Base-by-base conservation (phyloP, 2,797 vertebrate genomes). In the Microcaecilia unicolor region DNA sequence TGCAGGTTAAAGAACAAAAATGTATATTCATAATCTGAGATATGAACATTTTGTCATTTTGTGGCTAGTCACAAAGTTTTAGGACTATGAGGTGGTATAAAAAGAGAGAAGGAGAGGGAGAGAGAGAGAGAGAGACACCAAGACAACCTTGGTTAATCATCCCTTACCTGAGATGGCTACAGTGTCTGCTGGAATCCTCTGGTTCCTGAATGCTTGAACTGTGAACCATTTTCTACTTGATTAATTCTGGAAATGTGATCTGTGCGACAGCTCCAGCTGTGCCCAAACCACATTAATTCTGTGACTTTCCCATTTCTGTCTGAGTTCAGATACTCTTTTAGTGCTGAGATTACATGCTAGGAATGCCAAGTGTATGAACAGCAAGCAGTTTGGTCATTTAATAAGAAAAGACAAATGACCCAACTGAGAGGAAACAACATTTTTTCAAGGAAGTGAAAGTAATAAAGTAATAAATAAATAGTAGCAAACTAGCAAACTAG, bases 151-250 rank as follows among this genome's bases (percentile, higher is more conserved):
- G 24, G 34, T 25, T 13, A 14, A 22, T 8, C 17, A 5, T 21
- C 25, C 15, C 8, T 19, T 14, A 20, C 10, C 7, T 17, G 5
- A 17, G 21, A 12, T 15, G 15, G 2, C 22, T 37, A 18, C 9
- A 13, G 10, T 21, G 18, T 23, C 8, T 41, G 17, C 22, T 10
- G n/a, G 6, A 16, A 14, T 27, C 34, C 24, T 18, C 17, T 2
- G 25, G 35, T 25, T 0, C 0, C 25, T 34, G 45, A 1, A 8
- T 65, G 53, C 55, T 48, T 28, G 37, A 44, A 55, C 48, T 4
- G 2, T 37, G 48, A 51, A 49, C 56, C 56, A 46, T 76, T 77
- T 76, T 77, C 61, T 75, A 55, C 70, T 50, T 43, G 34, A 37
- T 77, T 76, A 67, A 60, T 46, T 22, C 3, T 34, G 42, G 42